Percentiles rank a stretch among this genome's conserved stretches.
phyloP scores from a whole-genome alignment of 2,113 vertebrate species.

The Uria lomvia region DNA sequence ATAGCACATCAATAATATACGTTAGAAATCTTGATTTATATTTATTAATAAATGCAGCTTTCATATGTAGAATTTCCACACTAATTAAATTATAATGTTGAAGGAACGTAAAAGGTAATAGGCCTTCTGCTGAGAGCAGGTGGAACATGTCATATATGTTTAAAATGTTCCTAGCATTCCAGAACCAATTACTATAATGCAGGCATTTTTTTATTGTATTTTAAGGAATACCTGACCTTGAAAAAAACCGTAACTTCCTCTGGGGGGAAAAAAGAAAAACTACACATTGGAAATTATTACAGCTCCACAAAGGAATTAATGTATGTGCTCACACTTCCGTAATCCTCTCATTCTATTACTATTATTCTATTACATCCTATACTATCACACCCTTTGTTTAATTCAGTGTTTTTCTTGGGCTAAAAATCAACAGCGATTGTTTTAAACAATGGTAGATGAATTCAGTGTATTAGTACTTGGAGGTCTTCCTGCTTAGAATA shows the following conservation, averaged over 20 bases:
- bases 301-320: neutral
- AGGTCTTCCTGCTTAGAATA: neutral
- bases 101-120: neutral
- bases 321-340: neutral
- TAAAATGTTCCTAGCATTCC: neutral
- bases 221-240: neutral
- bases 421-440: neutral
- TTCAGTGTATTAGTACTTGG: accelerated
- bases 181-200: neutral
- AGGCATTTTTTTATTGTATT: neutral
- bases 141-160: neutral
- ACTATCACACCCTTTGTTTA: neutral
- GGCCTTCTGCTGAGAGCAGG: neutral
- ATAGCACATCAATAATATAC: neutral
- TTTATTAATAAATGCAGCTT: slow-evolving; percentile 11
- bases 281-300: neutral
- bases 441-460: neutral
- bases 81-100: neutral
- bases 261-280: neutral
- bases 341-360: neutral
- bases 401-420: neutral
- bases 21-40: neutral
- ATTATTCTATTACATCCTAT: neutral
- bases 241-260: neutral
- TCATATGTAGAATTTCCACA: neutral